Base-by-base conservation (phyloP, 2,797 vertebrate species). In the Momotus momota region DNA sequence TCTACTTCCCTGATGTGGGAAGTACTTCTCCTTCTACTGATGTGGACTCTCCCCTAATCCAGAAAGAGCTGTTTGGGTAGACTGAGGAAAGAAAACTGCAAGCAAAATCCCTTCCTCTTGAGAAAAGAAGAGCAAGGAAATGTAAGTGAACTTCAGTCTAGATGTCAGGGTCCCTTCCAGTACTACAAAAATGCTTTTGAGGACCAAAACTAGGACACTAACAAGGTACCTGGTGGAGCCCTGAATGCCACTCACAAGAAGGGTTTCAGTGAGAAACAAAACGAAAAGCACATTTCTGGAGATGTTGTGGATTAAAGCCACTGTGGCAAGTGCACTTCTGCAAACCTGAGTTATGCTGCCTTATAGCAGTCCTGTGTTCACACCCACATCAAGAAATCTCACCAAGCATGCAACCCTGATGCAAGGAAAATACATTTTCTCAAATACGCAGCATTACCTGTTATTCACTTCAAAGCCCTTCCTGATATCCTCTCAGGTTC, bases 391-490 rank as follows among this genome's bases (percentile, higher is more conserved):
- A 73, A 70, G 81, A 69, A 95, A 92, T 43, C 35, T 78, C 65
- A 81, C n/a, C 88, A 93, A 78, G 77, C 55, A 41, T 17, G 23
- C 25, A 83, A 74, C 31, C 55, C 75, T 52, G n/a, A 66, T 65
- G 40, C 69, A 91, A 93, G 54, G 40, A 64, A 96, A 95, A 95
- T 9, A 80, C 9, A 45, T 66, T 88, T 49, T 82, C 81, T 88
- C 81, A 75, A 94, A 88, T 31, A 93, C 4, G 33, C 62, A 83
- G 58, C 46, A 40, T 8, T 38, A 75, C 61, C 61, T 58, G 55
- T 72, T 71, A 77, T 45, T 77, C 73, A 95, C 69, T 93, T 89
- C 80, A 94, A 79, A 94, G 80, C 29, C 52, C 43, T 78, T 91
- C 60, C 73, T 78, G 80, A 88, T 31, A 71, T 7, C 7, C 40